Evolutionary conservation across 2,797 vertebrate species (phyloP).

Genomic region (Typhlichthys eigenmanni): DNA sequence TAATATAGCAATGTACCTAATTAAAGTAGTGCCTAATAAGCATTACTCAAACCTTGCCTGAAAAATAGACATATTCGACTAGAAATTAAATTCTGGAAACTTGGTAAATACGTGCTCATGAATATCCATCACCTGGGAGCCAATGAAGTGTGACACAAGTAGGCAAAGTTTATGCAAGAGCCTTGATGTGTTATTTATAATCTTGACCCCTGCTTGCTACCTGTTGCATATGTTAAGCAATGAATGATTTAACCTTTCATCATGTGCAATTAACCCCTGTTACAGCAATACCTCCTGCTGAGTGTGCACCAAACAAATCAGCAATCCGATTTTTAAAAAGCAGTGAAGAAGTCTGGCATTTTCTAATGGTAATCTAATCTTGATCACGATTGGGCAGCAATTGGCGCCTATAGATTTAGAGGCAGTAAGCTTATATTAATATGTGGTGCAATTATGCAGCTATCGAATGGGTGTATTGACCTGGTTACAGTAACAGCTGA

Average conservation of each 20-base stretch:
- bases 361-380: slow-evolving; percentile 43
- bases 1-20: no score
- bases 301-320: slow-evolving; percentile 48
- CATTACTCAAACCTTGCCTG: no score
- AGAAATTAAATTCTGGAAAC: no score
- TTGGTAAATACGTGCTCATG: no score
- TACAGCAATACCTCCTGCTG: slow-evolving; percentile 38
- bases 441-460: slow-evolving; percentile 43
- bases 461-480: slow-evolving; percentile 51
- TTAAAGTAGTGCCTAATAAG: no score
- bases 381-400: neutral
- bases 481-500: slow-evolving; percentile 45
- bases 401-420: slow-evolving; percentile 18
- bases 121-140: no score
- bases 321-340: slow-evolving; percentile 14
- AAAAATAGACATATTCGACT: no score
- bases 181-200: no score
- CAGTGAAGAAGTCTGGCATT: neutral
- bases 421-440: slow-evolving; percentile 6
- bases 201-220: slow-evolving; percentile 30
- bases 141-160: no score
- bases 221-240: slow-evolving; percentile 31
- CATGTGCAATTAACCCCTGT: slow-evolving; percentile 60
- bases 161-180: no score
- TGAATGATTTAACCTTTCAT: slow-evolving; percentile 56